A percentile compares a stretch with the other conserved stretches of the same genome.
Evolutionary conservation across 2,113 vertebrate species (phyloP).

Genomic region (Oenanthe melanoleuca): DNA sequence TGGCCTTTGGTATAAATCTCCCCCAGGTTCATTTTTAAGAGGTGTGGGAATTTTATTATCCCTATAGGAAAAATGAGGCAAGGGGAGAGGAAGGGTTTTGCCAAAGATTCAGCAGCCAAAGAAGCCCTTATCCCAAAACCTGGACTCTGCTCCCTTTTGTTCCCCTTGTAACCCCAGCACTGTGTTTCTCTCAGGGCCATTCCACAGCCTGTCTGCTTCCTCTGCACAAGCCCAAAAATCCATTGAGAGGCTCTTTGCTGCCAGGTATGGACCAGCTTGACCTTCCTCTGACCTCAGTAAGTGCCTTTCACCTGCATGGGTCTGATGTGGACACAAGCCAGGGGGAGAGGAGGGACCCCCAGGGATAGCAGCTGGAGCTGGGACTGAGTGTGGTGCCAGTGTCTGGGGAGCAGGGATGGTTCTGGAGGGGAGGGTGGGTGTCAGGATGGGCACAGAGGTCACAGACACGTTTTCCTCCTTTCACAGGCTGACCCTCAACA

Average conservation of each 20-base stretch:
- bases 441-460: background rate
- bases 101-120: background rate
- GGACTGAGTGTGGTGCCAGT: fast-evolving
- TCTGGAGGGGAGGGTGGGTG: background rate
- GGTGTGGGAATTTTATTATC: background rate
- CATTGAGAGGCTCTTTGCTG: constrained; percentile 85
- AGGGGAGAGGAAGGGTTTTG: background rate
- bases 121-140: fast-evolving
- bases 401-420: background rate
- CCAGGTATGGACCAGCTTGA: constrained; percentile 74
- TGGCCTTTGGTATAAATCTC: background rate
- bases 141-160: background rate
- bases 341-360: background rate
- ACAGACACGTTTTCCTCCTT: background rate
- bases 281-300: background rate
- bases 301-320: fast-evolving
- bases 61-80: background rate
- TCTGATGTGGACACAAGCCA: background rate
- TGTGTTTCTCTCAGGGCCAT: constrained; percentile 73
- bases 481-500: constrained; percentile 84
- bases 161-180: background rate
- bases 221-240: constrained; percentile 83
- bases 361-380: fast-evolving
- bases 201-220: constrained; percentile 79
- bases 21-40: background rate